Evolutionary conservation across 23 tunicate genomes (phyloP), one percentile per base, ranked within the genome.

Genomic region (Styela plicata): DNA sequence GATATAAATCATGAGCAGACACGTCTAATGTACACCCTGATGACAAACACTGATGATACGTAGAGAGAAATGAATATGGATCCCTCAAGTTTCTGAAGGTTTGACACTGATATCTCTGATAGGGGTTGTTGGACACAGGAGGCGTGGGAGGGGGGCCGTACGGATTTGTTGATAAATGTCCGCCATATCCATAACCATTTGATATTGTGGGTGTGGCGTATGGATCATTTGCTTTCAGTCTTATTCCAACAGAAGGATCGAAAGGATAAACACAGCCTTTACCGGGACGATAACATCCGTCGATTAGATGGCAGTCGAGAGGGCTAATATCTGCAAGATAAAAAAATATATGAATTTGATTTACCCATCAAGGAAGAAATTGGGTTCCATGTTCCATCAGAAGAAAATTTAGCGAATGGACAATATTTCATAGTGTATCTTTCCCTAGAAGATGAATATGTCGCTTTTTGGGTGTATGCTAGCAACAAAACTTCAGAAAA

Each of bases 221-320:
- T 20, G 52, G 69, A 31, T 73, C 24, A 24, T 73, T 80, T 2
- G 80, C 2, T 24, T 61, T 80, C 26, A 36, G 35, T 52, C 25
- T 80, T 18, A 86, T 32, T 76, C 81, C 81, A 23, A 78, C 79
- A 10, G 70, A 24, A 20, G 74, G 44, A 32, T 24, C 63, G 63
- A 65, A 64, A 19, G 92, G 87, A 57, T 88, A 88, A 63, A 67
- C 71, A 69, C 92, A 88, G 35, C 69, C 79, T 34, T 69, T 63
- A 13, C 63, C 34, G 3, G 64, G 64, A 3, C 80, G 36, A 69
- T 35, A 83, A 63, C 92, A 88, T 5, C 86, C 92, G 18, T 63
- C 80, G 37, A 88, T 83, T 61, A 88, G 36, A 57, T 74, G 27
- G 44, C 92, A 88, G 17, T 82, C 83, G 1, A 37, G 33, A 31